Evolutionary conservation across 92 coral and sea anemone species (phyloP), one percentile per base, ranked within the genome.

Genomic region (Zoanthus gigantus): DNA sequence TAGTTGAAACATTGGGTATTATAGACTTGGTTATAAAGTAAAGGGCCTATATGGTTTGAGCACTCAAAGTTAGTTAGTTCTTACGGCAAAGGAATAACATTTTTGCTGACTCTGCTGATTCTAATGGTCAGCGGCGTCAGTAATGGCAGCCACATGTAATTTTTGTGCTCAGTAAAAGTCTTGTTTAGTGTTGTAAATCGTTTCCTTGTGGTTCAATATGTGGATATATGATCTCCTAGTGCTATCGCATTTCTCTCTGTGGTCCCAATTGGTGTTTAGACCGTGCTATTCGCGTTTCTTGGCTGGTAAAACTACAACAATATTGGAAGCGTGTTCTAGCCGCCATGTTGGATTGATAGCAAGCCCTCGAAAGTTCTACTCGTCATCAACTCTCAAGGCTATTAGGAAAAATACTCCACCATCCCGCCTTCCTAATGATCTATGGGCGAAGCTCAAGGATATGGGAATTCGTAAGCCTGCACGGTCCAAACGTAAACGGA

Each of bases 401-500:
- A 37, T 57, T 57, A 56, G 72, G 50, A 79, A 67, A 45, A 47
- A 17, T 58, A 44, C 73, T 57, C 17, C 85, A 61, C 85, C 68
- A 32, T 37, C 72, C 71, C 85, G 73, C 45, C 85, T 79, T 57
- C 85, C 85, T 52, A 37, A 57, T 61, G 71, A 79, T 18, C 69
- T 79, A 9, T 54, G 85, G 85, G 50, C 68, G 61, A 79, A 23
- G 61, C 50, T 79, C 30, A 67, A 67, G 71, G 85, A 79, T 52
- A 72, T 79, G 57, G 85, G 85, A 57, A 79, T 79, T 57, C 68
- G 85, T n/a, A 79, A 79, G 61, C 85, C 52, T 45, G 32, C 48
- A 37, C 68, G 85, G 48, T 79, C 85, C 52, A 79, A 57, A 46
- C 47, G 85, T 23, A 45, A 61, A 50, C 66, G 9, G 15, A 79